Evolutionary conservation across 2,888 invertebrate genomes (phyloP), one percentile per base, ranked within the genome.

Genomic region (Dryobotodes eremita): DNA sequence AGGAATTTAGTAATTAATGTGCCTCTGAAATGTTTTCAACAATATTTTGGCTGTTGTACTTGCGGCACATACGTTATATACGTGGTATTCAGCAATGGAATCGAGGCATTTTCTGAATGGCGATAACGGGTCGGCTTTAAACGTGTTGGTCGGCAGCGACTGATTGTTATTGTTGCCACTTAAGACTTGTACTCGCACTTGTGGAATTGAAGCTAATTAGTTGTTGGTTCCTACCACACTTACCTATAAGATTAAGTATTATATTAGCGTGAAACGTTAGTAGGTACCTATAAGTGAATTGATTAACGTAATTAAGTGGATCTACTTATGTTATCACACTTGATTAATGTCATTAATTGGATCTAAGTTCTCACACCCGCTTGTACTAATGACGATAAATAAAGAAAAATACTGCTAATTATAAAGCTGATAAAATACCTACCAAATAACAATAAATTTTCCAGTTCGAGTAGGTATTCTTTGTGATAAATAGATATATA

Each of bases 1-100:
- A 75, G 77, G 82, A 87, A 87, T 89, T 84, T 75, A 62, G 79
- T 72, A 82, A 84, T 89, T 71, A 89, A 89, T 88, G 74, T 77
- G 77, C 69, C 78, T 78, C 79, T 78, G 71, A 76, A 83, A 78
- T 85, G 77, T 79, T 85, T 78, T 72, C 75, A 59, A 75, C 76
- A 77, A 75, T 77, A 86, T 75, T 83, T 83, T 76, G 75, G n/a
- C 55, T 73, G 48, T 72, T 86, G 26, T 86, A 77, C 31, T 61
- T 55, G 65, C 20, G 57, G 26, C 31, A 36, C 10, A 69, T 50
- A 36, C 6, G 31, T 69, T 82, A 23, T 42, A 26, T 48, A 64
- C 31, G 48, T n/a, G 55, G 50, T 59, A 59, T 72, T 59, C 62
- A 72, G 69, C 36, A 31, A 57, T 31, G n/a, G 3, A 71, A 53